Base-by-base conservation (phyloP, 1,140 invertebrate genomes). In the Anthonomus grandis region DNA sequence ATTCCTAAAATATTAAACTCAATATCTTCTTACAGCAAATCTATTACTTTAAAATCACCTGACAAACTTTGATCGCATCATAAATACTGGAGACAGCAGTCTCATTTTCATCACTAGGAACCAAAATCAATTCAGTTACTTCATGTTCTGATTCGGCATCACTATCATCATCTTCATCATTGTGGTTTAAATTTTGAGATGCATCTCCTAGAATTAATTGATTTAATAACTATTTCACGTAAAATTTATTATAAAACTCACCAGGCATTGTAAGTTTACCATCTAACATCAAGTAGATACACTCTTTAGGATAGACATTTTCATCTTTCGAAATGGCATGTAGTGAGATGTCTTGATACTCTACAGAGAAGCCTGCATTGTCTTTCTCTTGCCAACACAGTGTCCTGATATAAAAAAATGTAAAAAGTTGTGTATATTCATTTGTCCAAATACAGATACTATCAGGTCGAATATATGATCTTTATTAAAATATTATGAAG, bases 311-410 rank as follows among this genome's bases (percentile, higher is more conserved):
- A 75, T 86, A 84, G 45, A 78, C 72, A 57, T 70, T 72, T n/a
- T 78, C 65, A 72, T 90, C 86, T 74, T 80, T 76, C 10, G 86
- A 86, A 38, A 88, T 78, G 12, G 86, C 88, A 73, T 91, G 88
- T n/a, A 90, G 69, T 38, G 81, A 78, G 64, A 91, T 87, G 63
- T 82, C 78, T 48, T 79, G 81, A 71, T 90, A 91, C 59, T 83
- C 76, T 39, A 91, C 66, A n/a, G 81, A 83, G 68, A 91, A 87
- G 46, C 87, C 87, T 63, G 80, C 73, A 36, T 75, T 72, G 51
- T 68, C 75, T 45, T 80, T 77, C 22, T 82, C 70, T 55, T 72
- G 66, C 86, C 86, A 89, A 53, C 80, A 82, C 15, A 89, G 69
- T 31, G 80, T 76, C 66, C 85, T 87, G 67, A 36, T 74, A n/a